Conservation (phyloP, 2,113 vertebrate genomes). For the Poeciliopsis retropinna region DNA sequence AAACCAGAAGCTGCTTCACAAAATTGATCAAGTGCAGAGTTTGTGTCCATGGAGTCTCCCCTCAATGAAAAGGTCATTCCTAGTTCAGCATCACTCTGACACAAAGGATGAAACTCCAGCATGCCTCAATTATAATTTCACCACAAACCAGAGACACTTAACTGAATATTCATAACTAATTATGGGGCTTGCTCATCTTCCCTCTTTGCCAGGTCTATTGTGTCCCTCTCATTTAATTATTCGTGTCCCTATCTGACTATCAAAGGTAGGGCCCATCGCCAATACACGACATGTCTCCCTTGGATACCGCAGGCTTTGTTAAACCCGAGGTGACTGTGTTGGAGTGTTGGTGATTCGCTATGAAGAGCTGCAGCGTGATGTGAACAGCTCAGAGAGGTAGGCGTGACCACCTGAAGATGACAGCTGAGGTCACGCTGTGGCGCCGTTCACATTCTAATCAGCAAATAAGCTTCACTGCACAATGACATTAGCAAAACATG, state of each 20-base stretch:
- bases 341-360: slow-evolving; percentile 33
- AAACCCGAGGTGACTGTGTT: slow-evolving; percentile 16
- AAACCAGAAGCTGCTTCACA: slow-evolving; percentile 5
- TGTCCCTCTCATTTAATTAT: slow-evolving; percentile 74
- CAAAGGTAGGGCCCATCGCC: slow-evolving; percentile 58
- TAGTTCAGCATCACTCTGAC: slow-evolving; percentile 40
- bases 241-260: slow-evolving; percentile 66
- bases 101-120: slow-evolving; percentile 34
- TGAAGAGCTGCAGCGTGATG: slow-evolving; percentile 51
- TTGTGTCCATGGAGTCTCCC: slow-evolving; percentile 20
- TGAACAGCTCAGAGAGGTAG: slow-evolving; percentile 35
- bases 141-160: slow-evolving; percentile 35
- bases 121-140: slow-evolving; percentile 57
- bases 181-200: slow-evolving; percentile 58
- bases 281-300: slow-evolving; percentile 43
- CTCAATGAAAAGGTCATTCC: slow-evolving; percentile 45
- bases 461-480: slow-evolving; percentile 29
- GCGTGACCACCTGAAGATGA: slow-evolving; percentile 21
- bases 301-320: slow-evolving; percentile 58
- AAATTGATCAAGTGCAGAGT: slow-evolving; percentile 5
- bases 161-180: slow-evolving; percentile 83
- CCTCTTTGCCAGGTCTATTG: slow-evolving; percentile 66
- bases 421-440: slow-evolving; percentile 18
- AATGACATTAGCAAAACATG: slow-evolving; percentile 31
- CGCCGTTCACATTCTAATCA: slow-evolving; percentile 70